Conservation (phyloP, 2,113 vertebrate species). For the Cariama cristata region DNA sequence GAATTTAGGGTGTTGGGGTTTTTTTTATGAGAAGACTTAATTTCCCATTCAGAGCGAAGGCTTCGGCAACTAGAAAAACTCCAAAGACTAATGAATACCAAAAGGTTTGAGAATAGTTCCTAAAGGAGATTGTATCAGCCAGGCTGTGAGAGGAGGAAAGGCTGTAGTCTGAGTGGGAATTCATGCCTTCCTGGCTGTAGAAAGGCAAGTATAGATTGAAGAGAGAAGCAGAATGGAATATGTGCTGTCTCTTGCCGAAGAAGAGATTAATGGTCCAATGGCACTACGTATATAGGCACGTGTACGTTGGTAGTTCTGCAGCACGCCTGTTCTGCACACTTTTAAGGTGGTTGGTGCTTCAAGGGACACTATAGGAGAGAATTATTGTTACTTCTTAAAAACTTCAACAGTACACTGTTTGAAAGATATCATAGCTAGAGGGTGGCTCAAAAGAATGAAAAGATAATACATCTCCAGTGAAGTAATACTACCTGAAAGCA, state of each 20-base stretch:
- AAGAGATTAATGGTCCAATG: neutral
- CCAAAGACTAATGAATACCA: neutral
- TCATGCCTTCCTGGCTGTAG: neutral
- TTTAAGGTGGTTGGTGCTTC: neutral
- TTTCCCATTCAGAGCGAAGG: neutral
- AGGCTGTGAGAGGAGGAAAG: neutral
- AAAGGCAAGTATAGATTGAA: neutral
- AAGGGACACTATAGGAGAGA: neutral
- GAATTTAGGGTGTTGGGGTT: neutral
- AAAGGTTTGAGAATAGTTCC: neutral
- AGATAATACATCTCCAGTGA: neutral
- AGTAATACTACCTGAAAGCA: neutral
- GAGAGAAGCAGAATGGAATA: neutral
- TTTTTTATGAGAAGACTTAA: neutral
- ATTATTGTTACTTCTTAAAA: neutral
- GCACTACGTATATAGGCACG: fast-evolving
- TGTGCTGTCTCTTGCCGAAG: neutral
- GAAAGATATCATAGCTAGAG: neutral
- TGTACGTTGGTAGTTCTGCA: neutral
- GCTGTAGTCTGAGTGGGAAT: neutral
- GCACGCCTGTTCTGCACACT: neutral
- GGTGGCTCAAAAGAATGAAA: neutral
- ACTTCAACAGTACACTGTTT: neutral
- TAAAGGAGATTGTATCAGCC: neutral
- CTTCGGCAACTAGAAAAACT: neutral